A percentile compares a stretch with the other conserved stretches of the same genome.
Evolutionary conservation across 2,113 vertebrate species (phyloP).

Genomic region (Eubucco bourcierii): DNA sequence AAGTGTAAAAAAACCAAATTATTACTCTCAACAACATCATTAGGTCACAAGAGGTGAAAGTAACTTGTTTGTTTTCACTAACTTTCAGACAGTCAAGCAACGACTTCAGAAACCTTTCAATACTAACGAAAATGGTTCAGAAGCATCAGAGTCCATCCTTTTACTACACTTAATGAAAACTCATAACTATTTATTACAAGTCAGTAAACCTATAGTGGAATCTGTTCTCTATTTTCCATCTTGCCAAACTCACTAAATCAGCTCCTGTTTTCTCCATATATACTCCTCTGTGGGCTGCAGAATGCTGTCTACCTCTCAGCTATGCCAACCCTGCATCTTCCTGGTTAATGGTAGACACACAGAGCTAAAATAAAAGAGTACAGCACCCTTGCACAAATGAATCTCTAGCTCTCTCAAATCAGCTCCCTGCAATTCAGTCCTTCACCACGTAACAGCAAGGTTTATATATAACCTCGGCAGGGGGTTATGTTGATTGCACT

Average conservation of each 20-base stretch:
- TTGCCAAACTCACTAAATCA: background rate
- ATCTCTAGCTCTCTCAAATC: background rate
- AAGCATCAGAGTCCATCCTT: background rate
- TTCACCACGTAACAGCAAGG: background rate
- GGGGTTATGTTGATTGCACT: background rate
- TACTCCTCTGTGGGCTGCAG: background rate
- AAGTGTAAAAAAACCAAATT: background rate
- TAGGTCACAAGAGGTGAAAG: background rate
- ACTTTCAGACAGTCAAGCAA: background rate
- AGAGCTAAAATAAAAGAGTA: background rate
- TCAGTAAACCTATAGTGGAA: background rate
- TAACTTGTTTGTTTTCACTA: background rate
- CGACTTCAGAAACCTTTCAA: background rate
- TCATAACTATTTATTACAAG: background rate
- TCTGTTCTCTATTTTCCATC: background rate
- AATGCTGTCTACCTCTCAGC: background rate
- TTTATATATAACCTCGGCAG: background rate
- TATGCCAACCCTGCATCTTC: background rate
- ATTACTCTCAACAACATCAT: too few species aligned
- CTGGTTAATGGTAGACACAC: background rate
- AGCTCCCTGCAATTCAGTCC: background rate
- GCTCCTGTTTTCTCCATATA: background rate
- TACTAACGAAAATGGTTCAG: background rate
- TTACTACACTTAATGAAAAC: background rate
- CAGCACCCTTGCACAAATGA: background rate